These are phyloP conservation scores for Empis livida DNA, from an alignment of 2,888 invertebrate species.

Conservation along the genomic window DNA sequence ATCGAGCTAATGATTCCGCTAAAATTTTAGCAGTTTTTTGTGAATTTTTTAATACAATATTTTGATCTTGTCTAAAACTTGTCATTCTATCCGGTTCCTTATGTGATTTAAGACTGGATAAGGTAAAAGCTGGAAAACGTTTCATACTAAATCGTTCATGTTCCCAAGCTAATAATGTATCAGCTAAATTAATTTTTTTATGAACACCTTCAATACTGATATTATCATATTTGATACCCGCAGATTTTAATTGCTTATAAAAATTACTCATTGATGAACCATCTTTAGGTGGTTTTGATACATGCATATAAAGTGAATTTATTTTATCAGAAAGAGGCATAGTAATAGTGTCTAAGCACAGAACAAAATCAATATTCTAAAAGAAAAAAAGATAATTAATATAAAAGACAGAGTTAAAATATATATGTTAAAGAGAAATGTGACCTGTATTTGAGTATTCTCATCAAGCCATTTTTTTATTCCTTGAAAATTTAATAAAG, in stretches of 20 bases:
- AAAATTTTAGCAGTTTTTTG: conserved; percentile 53
- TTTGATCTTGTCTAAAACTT: conserved; percentile 26
- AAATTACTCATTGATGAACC: conserved; percentile 60
- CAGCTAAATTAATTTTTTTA: conserved; percentile 94
- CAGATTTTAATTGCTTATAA: conserved; percentile 48
- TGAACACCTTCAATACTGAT: conserved; percentile 58
- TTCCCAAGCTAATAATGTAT: conserved; percentile 87
- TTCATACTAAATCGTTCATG: conserved; percentile 93
- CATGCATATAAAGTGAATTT: conserved; percentile 63
- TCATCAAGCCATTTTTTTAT: conserved; percentile 90
- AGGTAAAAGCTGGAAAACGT: conserved; percentile 79
- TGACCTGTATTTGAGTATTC: conserved; percentile 49
- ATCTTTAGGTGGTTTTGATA: conserved; percentile 88
- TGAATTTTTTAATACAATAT: conserved; percentile 19
- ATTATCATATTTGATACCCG: conserved; percentile 38
- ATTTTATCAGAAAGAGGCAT: conserved; percentile 38
- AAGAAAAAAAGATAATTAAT: conserved; percentile 20
- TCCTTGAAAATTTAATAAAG: conserved; percentile 83
- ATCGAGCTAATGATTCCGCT: conserved; percentile 73
- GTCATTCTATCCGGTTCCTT: conserved; percentile 28
- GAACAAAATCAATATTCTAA: conserved; percentile 75
- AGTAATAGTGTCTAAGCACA: conserved; percentile 78
- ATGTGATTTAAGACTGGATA: conserved; percentile 55
- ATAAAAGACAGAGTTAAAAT: not conserved
- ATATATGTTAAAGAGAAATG: not conserved